Evolutionary conservation across 2,113 vertebrate species (phyloP).

Genomic region (Rhadina sibilatrix): DNA sequence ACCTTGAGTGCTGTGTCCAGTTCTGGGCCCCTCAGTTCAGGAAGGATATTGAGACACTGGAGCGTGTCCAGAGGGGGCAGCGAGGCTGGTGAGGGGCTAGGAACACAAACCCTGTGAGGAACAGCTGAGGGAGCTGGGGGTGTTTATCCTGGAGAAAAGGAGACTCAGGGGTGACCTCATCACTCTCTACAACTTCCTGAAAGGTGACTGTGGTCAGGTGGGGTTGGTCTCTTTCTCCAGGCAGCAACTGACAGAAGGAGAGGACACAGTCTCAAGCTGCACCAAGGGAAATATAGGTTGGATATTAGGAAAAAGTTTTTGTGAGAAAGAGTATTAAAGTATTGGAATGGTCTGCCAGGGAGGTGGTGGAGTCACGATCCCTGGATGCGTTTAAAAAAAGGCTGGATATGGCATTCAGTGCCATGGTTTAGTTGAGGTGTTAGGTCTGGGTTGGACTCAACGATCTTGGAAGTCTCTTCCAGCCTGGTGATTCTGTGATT

Average conservation of each 20-base stretch:
- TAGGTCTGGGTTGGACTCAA: background rate
- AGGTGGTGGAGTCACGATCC: background rate
- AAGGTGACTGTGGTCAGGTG: background rate
- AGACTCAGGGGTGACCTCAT: background rate
- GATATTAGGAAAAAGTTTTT: background rate
- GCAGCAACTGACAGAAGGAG: background rate
- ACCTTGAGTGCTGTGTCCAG: background rate
- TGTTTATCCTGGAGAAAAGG: background rate
- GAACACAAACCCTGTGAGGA: background rate
- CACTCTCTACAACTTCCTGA: background rate
- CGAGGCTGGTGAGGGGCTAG: background rate
- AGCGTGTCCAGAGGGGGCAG: background rate
- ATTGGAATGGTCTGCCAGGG: background rate
- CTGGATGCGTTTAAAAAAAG: background rate
- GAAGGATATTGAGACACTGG: background rate
- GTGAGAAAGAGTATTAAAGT: background rate
- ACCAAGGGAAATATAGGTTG: background rate
- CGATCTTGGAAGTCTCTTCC: background rate
- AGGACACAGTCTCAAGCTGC: background rate
- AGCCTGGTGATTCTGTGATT: background rate
- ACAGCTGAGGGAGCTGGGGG: background rate
- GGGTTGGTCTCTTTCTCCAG: background rate
- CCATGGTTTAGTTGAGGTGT: background rate
- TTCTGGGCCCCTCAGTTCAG: background rate
- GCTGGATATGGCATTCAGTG: background rate